Evolutionary conservation across 1,140 invertebrate species (phyloP), one percentile per base, ranked within the genome.

Genomic region (Euwallacea fornicatus): DNA sequence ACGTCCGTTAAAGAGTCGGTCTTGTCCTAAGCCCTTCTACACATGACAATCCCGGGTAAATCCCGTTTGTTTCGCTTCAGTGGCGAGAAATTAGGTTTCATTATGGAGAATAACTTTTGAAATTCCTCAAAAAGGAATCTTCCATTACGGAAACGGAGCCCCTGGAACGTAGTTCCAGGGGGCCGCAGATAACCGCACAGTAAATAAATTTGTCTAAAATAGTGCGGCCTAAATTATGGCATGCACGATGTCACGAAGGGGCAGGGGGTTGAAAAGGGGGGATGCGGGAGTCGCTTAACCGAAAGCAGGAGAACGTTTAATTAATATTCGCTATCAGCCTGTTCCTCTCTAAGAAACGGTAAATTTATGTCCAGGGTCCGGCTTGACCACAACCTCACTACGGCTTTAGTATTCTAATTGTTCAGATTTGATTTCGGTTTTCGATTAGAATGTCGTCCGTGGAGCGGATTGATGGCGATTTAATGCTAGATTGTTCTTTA

Each of bases 1-100:
- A 21, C 67, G 67, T 69, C 67, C 67, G 67, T 69, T 69, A 69
- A 62, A 69, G 58, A 69, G 67, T 41, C 60, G 64, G 68, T 70
- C 68, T 70, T 64, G 68, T 61, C 68, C 68, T 70, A 70, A 70
- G 68, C 68, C 68, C 60, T 64, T 70, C 61, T 70, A 70, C 68
- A 70, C 60, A 70, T 70, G 68, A 70, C 68, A 70, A 70, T 70
- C 60, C 21, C 67, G 46, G 42, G 55, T n/a, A 64, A 70, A 70
- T 16, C 68, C 64, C 68, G 50, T 70, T 70, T 70, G 68, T 70
- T 58, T 64, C 56, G 68, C 64, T 64, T 70, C 59, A 50, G 46
- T 50, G 4, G 21, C 21, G 21, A 33, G 21, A 33, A 33, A 33
- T 33, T 33, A 33, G 21, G 21, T 33, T 33, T 33, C 21, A 33